Conservation (phyloP, 2,888 invertebrate species). For the Clanis bilineata region DNA sequence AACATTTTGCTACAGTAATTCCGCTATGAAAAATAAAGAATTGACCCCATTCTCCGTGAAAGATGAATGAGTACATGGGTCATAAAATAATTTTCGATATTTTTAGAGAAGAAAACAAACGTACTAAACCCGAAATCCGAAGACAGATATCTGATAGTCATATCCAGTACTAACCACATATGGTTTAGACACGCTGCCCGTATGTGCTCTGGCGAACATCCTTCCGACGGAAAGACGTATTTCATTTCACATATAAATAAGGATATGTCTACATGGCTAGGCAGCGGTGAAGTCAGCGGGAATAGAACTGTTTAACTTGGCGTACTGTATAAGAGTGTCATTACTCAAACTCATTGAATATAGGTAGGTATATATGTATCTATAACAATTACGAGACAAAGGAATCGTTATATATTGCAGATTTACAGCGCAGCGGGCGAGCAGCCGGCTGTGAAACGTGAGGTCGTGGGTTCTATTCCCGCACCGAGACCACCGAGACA, state of each 20-base stretch:
- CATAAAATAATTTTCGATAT: background rate
- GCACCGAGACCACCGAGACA: no score
- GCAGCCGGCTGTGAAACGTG: no score
- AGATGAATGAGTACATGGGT: background rate
- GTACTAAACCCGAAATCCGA: background rate
- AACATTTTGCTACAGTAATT: no score
- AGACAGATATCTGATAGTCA: background rate
- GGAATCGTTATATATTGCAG: no score
- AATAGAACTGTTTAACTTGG: background rate
- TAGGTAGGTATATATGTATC: no score
- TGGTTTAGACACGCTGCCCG: background rate
- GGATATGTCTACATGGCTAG: background rate
- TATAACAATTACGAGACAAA: no score
- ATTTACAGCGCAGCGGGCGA: no score
- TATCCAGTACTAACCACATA: background rate
- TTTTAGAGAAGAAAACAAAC: background rate
- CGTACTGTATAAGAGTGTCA: background rate
- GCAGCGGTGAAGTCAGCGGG: background rate
- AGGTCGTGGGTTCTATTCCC: no score
- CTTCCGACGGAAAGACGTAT: background rate
- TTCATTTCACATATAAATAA: background rate
- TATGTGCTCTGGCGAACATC: constrained; percentile 3
- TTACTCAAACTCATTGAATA: no score
- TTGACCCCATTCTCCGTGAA: background rate
- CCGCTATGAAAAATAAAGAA: no score